Percentiles rank a stretch among this genome's conserved stretches.
Conservation (phyloP, 2,797 vertebrate species). For the Aulostomus chinensis region DNA sequence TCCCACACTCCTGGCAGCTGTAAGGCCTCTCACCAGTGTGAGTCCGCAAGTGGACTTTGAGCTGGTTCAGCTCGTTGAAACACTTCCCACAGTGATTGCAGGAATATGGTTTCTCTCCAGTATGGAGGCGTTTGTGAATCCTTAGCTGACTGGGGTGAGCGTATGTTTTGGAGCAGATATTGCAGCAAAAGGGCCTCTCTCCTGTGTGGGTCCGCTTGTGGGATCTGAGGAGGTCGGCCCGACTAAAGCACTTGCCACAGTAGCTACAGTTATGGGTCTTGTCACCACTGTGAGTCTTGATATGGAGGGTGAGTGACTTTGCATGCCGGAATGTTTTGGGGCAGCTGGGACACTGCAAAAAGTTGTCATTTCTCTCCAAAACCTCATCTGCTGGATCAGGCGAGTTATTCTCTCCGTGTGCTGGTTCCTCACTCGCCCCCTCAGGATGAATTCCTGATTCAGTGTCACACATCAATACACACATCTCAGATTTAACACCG, state of each 20-base stretch:
- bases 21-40: slow-evolving; percentile 81
- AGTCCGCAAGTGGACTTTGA: slow-evolving; percentile 79
- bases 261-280: slow-evolving; percentile 78
- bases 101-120: slow-evolving; percentile 83
- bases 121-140: slow-evolving; percentile 83
- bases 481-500: slow-evolving; percentile 20
- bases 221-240: slow-evolving; percentile 79
- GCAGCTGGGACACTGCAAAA: slow-evolving; percentile 62
- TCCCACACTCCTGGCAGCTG: slow-evolving; percentile 74
- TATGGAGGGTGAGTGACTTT: slow-evolving; percentile 64
- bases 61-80: slow-evolving; percentile 80
- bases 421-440: slow-evolving; percentile 5
- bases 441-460: slow-evolving; percentile 12
- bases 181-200: slow-evolving; percentile 81
- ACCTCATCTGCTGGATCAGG: slow-evolving; percentile 6
- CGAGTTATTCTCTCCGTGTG: slow-evolving; percentile 1
- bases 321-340: slow-evolving; percentile 66
- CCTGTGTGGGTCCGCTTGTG: slow-evolving; percentile 84
- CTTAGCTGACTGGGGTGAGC: slow-evolving; percentile 76
- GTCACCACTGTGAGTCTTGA: slow-evolving; percentile 71
- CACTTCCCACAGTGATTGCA: slow-evolving; percentile 74
- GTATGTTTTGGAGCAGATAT: slow-evolving; percentile 79
- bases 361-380: slow-evolving; percentile 27
- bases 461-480: slow-evolving; percentile 14
- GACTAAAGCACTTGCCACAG: slow-evolving; percentile 81